A percentile compares a stretch with the other conserved stretches of the same genome.
Evolutionary conservation across 2,797 vertebrate species (phyloP).

Genomic region (Alcedo quadribrachys): DNA sequence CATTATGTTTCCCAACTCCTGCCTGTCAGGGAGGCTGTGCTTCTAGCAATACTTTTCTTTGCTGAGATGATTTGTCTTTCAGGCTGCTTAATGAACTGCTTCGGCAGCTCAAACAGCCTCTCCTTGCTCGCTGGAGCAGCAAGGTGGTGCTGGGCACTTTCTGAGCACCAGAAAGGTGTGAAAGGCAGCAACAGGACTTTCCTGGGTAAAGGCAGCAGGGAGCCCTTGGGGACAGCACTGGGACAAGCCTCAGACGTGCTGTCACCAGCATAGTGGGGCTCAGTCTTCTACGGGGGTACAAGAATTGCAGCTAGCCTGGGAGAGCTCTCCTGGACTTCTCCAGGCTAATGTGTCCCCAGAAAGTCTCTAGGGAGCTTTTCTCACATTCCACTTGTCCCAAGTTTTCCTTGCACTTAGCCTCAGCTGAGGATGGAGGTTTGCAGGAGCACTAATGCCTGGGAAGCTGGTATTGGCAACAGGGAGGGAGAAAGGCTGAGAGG

Average conservation of each 20-base stretch:
- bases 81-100: conserved; percentile 6
- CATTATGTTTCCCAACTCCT: conserved; percentile 27
- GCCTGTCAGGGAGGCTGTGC: background rate
- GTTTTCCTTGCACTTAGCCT: background rate
- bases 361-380: background rate
- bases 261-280: fast-evolving
- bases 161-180: background rate
- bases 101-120: fast-evolving
- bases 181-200: background rate
- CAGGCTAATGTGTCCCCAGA: background rate
- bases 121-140: background rate
- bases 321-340: background rate
- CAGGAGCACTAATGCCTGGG: background rate
- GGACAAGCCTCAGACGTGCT: background rate
- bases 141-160: background rate
- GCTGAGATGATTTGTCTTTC: background rate
- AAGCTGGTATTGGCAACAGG: background rate
- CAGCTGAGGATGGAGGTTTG: background rate
- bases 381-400: background rate
- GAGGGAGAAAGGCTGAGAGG: background rate
- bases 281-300: background rate
- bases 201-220: background rate
- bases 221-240: background rate
- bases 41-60: background rate
- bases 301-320: background rate